Evolutionary conservation across 2,113 vertebrate species (phyloP).

Genomic region (Pteruthius melanotis): DNA sequence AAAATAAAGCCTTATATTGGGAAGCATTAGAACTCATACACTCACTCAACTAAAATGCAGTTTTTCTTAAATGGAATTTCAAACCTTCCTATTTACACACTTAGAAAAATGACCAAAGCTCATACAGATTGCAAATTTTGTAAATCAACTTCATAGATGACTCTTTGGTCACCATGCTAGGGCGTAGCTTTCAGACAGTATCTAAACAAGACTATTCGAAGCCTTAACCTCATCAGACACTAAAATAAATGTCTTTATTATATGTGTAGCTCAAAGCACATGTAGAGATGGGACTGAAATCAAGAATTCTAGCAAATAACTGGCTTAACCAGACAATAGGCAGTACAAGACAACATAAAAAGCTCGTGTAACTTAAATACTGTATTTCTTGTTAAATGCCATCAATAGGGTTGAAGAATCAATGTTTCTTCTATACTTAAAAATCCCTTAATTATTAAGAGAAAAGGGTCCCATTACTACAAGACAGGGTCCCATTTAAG

Average conservation of each 20-base stretch:
- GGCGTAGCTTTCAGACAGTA: background rate
- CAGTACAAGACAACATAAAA: background rate
- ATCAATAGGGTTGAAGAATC: background rate
- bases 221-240: background rate
- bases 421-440: background rate
- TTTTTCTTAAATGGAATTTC: background rate
- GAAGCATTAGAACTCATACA: background rate
- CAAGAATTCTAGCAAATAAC: background rate
- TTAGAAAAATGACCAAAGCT: background rate
- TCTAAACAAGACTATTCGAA: background rate
- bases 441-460: background rate
- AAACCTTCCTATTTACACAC: background rate
- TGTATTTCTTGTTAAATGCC: background rate
- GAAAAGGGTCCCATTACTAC: background rate
- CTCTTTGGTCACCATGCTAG: background rate
- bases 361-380: background rate
- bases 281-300: background rate
- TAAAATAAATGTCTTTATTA: background rate
- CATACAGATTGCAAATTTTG: background rate
- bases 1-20: background rate
- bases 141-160: background rate
- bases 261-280: background rate
- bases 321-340: background rate
- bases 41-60: background rate
- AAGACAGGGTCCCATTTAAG: background rate